Conservation (phyloP, 1,140 invertebrate genomes). For the Colletes latitarsis region DNA sequence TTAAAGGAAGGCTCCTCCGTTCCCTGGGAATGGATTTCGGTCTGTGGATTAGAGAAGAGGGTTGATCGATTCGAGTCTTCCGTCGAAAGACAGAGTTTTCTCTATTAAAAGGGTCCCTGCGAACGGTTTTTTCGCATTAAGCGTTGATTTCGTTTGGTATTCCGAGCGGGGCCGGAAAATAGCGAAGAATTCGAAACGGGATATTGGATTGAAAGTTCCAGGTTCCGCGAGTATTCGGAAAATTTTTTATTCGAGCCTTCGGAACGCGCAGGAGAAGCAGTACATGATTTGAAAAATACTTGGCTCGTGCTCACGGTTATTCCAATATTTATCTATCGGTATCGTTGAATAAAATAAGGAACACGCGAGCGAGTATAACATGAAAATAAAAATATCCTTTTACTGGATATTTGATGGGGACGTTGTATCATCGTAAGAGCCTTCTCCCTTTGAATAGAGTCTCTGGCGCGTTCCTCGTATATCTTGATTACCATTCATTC, state of each 20-base stretch:
- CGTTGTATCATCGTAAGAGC: conserved; percentile 13
- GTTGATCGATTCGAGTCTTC: conserved; percentile 3
- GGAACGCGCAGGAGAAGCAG: too few species aligned
- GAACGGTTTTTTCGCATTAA: neutral
- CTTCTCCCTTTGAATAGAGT: conserved; percentile 18
- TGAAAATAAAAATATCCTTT: conserved; percentile 35
- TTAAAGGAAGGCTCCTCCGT: neutral
- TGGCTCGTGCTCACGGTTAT: too few species aligned
- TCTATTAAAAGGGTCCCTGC: neutral
- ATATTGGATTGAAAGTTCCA: too few species aligned
- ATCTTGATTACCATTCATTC: conserved; percentile 45
- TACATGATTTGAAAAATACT: neutral
- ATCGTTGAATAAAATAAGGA: conserved; percentile 15
- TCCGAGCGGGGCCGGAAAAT: neutral
- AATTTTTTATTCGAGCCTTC: too few species aligned
- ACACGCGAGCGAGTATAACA: neutral
- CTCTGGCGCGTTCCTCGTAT: conserved; percentile 16
- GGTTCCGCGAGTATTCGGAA: too few species aligned
- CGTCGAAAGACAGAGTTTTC: neutral
- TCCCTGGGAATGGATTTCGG: neutral
- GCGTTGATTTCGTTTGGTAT: neutral
- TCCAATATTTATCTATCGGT: conserved; percentile 32
- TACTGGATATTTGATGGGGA: conserved; percentile 31
- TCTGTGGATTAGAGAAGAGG: neutral
- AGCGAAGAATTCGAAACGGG: neutral